Evolutionary conservation across 1,140 invertebrate genomes (phyloP).

Genomic region (Neodiprion pinetum): DNA sequence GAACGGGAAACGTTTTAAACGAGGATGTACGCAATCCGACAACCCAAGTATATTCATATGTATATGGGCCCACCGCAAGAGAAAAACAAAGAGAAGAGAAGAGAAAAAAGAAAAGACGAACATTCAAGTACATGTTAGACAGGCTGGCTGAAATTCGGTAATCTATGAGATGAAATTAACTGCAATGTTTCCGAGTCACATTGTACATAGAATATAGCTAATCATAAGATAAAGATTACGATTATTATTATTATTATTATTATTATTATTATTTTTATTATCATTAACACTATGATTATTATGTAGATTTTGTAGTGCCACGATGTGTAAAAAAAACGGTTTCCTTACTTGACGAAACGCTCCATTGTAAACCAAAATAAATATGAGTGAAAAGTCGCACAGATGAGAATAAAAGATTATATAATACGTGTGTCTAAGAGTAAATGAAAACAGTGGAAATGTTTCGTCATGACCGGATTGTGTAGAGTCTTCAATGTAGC

Average conservation of each 20-base stretch:
- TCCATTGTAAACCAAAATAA: background rate
- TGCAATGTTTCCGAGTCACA: background rate
- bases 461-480: conserved; percentile 50
- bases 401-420: no score
- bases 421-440: no score
- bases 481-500: conserved; percentile 24
- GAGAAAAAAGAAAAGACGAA: background rate
- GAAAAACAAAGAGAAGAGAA: conserved; percentile 10
- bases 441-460: conserved; percentile 34
- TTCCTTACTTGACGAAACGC: background rate
- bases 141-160: conserved; percentile 25
- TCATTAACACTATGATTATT: background rate
- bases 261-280: background rate
- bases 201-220: background rate
- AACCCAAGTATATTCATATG: background rate
- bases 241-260: background rate
- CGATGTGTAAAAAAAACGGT: background rate
- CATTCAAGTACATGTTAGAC: conserved; percentile 16
- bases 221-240: background rate
- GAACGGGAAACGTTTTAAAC: no score
- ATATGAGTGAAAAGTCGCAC: no score
- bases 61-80: conserved; percentile 2
- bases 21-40: no score
- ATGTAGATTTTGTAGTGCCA: background rate
- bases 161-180: background rate